phyloP scores from a whole-genome alignment of 2,113 vertebrate species.

The Copsychus sechellarum region DNA sequence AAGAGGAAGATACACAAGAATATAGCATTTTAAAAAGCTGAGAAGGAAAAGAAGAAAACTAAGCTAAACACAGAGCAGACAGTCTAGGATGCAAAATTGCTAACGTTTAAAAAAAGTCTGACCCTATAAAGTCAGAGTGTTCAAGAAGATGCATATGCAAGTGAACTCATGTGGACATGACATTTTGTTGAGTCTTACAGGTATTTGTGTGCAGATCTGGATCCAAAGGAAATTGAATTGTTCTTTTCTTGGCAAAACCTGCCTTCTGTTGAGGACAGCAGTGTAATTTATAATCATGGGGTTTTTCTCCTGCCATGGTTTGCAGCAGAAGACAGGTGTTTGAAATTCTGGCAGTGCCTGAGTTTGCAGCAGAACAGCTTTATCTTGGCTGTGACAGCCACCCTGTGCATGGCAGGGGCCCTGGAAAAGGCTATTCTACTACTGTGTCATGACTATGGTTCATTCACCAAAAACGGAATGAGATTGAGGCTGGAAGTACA shows the following conservation, averaged over 20 bases:
- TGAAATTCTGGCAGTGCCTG: neutral
- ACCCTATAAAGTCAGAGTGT: neutral
- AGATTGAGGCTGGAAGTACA: neutral
- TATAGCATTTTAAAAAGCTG: neutral
- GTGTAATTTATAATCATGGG: neutral
- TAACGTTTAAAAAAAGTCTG: neutral
- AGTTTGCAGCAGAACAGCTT: neutral
- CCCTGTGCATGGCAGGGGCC: neutral
- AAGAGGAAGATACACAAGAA: neutral
- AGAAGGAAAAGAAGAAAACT: neutral
- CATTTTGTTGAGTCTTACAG: neutral
- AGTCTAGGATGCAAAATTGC: neutral
- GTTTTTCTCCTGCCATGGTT: accelerated
- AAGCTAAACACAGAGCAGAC: neutral
- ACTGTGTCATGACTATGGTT: accelerated
- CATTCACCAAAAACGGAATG: neutral
- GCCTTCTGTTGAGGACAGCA: neutral
- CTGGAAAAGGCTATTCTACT: neutral
- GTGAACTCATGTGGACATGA: accelerated
- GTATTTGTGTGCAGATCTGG: neutral
- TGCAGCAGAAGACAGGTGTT: neutral
- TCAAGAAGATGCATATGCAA: accelerated
- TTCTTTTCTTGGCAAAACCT: neutral
- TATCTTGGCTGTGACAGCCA: neutral
- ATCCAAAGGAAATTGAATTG: neutral